Evolutionary conservation across 2,888 invertebrate species (phyloP), one percentile per base, ranked within the genome.

Genomic region (Athalia circularis): DNA sequence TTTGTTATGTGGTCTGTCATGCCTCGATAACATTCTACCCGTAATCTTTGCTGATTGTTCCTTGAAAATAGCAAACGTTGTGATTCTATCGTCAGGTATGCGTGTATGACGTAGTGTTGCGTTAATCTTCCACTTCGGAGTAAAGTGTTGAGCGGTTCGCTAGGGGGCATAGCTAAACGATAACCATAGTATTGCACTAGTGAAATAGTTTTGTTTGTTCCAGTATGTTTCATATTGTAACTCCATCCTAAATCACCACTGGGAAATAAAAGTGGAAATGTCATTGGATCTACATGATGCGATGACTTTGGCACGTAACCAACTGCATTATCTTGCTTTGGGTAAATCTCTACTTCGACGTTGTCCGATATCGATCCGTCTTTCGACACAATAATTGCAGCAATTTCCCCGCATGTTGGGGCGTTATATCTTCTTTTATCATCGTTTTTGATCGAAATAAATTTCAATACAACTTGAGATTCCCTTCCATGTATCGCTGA

Each of bases 251-350:
- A 7, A 48, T 65, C 65, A 3, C 65, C 65, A 15, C 65, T 65
- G 3, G 65, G 65, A 65, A 65, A 65, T 65, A 65, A 45, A 45
- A 65, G 9, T 9, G 65, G 65, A 5, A 65, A 65, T n/a, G 47
- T 65, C 65, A n/a, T 29, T 29, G 29, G 29, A 29, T 29, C 29
- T 29, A 65, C 65, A 45, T 65, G 65, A 65, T 65, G 47, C 5
- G 65, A 65, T 9, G 65, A 65, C 7, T 65, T 65, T n/a, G 45
- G 45, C 11, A 65, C 65, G n/a, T 65, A 65, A 48, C 65, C 65
- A 47, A 65, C 6, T 6, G n/a, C 8, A 4, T 65, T 9, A n/a
- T 65, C 65, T 45, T 65, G 65, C n/a, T 85, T 85, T 85, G 83
- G 0, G 45, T 74, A 8, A 70, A 81, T n/a, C 29, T 29, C 29